Conservation (phyloP, 2,113 vertebrate species). For the Phylloscopus trochiloides region DNA sequence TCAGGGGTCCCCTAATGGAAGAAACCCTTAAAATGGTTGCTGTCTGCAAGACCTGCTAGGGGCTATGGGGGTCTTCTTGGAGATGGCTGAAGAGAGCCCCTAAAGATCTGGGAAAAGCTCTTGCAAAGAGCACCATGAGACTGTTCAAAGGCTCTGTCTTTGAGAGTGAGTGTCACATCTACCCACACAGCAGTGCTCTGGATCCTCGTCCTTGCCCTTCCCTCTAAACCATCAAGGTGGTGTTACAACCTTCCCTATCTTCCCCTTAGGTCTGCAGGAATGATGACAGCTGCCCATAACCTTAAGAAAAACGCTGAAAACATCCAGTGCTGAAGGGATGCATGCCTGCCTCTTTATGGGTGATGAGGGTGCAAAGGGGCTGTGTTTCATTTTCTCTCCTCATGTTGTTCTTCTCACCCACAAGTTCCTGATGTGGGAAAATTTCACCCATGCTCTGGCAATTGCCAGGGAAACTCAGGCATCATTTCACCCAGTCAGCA, state of each 20-base stretch:
- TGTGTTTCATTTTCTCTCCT: background rate
- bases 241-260: background rate
- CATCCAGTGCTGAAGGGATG: background rate
- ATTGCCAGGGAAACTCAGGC: background rate
- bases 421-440: background rate
- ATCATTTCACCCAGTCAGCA: fast-evolving
- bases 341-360: background rate
- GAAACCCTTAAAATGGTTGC: background rate
- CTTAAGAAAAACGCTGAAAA: background rate
- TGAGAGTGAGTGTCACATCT: background rate
- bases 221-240: background rate
- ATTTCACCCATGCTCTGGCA: background rate
- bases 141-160: background rate
- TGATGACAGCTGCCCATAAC: background rate
- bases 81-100: background rate
- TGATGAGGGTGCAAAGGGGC: background rate
- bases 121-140: background rate
- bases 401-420: background rate
- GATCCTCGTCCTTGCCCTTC: background rate
- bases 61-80: background rate
- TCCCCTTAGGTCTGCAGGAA: background rate
- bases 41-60: background rate
- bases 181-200: background rate
- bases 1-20: background rate
- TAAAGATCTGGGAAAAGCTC: background rate